Evolutionary conservation across 1,140 invertebrate genomes (phyloP).

Genomic region (Mya arenaria): DNA sequence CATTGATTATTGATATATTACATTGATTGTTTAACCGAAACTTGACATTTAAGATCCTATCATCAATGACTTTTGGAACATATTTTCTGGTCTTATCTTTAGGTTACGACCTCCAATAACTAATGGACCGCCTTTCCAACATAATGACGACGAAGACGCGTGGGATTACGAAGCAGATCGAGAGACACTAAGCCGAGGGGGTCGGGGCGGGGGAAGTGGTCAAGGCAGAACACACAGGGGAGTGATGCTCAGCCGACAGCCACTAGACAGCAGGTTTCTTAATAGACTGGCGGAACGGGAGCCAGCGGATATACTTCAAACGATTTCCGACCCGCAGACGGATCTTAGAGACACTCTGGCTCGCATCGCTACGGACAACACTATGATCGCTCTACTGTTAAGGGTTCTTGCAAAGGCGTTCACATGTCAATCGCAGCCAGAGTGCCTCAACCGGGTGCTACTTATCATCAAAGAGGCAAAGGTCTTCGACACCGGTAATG

Average conservation of each 20-base stretch:
- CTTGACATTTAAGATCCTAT: too few species aligned
- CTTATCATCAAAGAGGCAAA: conserved; percentile 39
- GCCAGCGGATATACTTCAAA: conserved; percentile 23
- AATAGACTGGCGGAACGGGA: conserved; percentile 11
- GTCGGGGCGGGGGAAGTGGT: conserved; percentile 1
- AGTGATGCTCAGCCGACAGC: too few species aligned
- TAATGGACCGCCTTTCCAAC: too few species aligned
- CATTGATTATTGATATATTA: too few species aligned
- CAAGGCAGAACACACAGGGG: not conserved
- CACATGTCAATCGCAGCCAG: conserved; percentile 22
- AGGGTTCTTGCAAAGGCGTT: conserved; percentile 40
- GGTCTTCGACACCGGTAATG: conserved; percentile 27
- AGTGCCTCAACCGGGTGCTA: not conserved
- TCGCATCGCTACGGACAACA: not conserved
- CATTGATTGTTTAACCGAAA: too few species aligned
- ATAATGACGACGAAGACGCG: not conserved
- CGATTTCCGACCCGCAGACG: conserved; percentile 10
- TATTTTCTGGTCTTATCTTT: too few species aligned
- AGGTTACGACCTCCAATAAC: too few species aligned
- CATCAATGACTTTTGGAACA: too few species aligned
- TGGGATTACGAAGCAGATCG: not conserved
- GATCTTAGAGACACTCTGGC: conserved; percentile 10
- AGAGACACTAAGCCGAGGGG: not conserved
- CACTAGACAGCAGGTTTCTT: conserved; percentile 1
- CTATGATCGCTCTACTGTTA: conserved; percentile 4